Evolutionary conservation across 2,888 invertebrate genomes (phyloP).

Genomic region (Halictus ligatus): DNA sequence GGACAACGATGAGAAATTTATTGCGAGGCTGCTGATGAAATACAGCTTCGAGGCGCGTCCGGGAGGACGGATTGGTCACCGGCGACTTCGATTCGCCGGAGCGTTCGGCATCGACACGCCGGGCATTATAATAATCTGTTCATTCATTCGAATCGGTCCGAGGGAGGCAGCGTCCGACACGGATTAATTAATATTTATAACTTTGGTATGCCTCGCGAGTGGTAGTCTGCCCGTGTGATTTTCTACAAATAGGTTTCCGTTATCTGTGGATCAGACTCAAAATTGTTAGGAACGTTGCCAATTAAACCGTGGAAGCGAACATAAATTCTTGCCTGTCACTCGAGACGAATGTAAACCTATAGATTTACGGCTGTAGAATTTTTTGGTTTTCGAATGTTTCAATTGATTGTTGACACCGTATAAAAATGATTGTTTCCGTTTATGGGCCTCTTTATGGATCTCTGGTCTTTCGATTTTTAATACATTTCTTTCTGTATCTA

Average conservation of each 20-base stretch:
- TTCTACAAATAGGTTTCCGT: neutral
- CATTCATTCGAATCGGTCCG: constrained; percentile 2
- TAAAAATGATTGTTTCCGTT: neutral
- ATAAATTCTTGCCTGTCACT: neutral
- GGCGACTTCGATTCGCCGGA: neutral
- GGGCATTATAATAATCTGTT: constrained; percentile 13
- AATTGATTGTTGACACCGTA: neutral
- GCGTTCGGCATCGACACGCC: neutral
- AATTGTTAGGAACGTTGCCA: neutral
- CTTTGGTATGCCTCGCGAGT: neutral
- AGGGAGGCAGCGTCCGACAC: neutral
- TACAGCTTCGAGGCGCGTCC: constrained; percentile 13
- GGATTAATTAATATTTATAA: constrained; percentile 10
- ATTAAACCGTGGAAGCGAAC: neutral
- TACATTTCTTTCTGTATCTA: too few species aligned
- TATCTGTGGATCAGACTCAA: neutral
- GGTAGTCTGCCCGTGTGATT: neutral
- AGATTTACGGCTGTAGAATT: neutral
- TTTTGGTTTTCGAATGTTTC: neutral
- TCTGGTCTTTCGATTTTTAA: too few species aligned
- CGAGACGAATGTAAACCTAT: neutral
- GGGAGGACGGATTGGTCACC: constrained; percentile 9
- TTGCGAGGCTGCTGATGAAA: constrained; percentile 11
- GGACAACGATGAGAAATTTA: constrained; percentile 29
- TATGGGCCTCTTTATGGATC: neutral